Percentiles rank a stretch among this genome's conserved stretches.
Conservation (phyloP, 2,797 vertebrate species). For the Pipistrellus pygmaeus region DNA sequence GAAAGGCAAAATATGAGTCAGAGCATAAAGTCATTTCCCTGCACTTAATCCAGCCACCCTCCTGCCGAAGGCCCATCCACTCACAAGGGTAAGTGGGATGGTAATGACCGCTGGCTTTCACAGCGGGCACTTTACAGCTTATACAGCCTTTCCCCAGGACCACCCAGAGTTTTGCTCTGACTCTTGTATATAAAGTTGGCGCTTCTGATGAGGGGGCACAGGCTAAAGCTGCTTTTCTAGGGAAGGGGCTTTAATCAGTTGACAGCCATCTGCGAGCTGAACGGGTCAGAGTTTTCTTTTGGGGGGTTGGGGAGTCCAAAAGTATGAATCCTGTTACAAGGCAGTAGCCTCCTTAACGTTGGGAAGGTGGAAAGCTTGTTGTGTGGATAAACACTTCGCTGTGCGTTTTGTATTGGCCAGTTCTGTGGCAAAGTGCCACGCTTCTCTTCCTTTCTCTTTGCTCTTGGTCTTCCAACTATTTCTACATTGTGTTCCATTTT, state of each 20-base stretch:
- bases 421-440: background rate
- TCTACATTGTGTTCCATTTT: background rate
- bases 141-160: background rate
- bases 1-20: conserved; percentile 75
- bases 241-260: background rate
- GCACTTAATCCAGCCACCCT: background rate
- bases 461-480: background rate
- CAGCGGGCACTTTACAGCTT: background rate
- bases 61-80: background rate
- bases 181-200: background rate
- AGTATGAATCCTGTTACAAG: background rate
- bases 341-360: background rate
- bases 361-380: background rate
- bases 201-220: background rate
- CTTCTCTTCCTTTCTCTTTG: background rate
- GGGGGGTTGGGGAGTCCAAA: background rate
- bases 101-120: background rate
- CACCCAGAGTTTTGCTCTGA: background rate
- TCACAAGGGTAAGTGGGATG: background rate
- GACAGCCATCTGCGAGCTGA: background rate
- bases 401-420: background rate
- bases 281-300: background rate
- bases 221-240: background rate
- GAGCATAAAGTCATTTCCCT: conserved; percentile 56
- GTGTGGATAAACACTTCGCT: background rate